Conservation (phyloP, 2,888 invertebrate genomes). For the Heliconius erato region DNA sequence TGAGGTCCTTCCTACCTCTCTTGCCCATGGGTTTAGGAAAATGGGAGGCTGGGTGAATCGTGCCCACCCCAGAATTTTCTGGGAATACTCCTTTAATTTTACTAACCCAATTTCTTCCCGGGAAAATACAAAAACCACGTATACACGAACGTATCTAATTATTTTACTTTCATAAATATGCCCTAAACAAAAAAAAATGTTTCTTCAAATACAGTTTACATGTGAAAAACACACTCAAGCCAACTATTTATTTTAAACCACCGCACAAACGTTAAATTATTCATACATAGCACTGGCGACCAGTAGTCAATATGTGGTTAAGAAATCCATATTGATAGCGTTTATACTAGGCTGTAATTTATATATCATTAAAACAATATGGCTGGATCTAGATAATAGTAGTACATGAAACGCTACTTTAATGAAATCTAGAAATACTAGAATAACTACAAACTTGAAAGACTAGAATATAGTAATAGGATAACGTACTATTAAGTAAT, state of each 20-base stretch:
- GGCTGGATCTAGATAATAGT: slow-evolving; percentile 2
- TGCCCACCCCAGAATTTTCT: no score
- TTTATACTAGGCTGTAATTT: slow-evolving; percentile 27
- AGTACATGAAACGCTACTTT: slow-evolving; percentile 6
- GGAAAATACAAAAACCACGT: no score
- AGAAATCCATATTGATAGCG: slow-evolving; percentile 23
- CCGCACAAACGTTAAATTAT: slow-evolving; percentile 15
- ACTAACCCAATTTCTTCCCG: no score
- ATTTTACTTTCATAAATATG: no score
- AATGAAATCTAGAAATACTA: slow-evolving; percentile 8
- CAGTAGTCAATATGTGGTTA: slow-evolving; percentile 30
- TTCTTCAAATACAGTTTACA: no score
- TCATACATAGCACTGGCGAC: slow-evolving; percentile 22
- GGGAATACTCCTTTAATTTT: no score
- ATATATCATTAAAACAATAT: slow-evolving; percentile 27
- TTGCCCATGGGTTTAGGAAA: no score
- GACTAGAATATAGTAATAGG: neutral
- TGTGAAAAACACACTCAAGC: neutral
- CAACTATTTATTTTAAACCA: slow-evolving; percentile 9
- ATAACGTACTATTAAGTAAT: neutral
- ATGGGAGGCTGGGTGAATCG: no score
- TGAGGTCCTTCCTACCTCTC: no score
- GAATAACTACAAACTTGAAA: neutral
- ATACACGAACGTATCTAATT: no score
- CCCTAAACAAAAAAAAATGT: no score